phyloP scores from a whole-genome alignment of 2,797 vertebrate species.

The Xenentodon cancila region DNA sequence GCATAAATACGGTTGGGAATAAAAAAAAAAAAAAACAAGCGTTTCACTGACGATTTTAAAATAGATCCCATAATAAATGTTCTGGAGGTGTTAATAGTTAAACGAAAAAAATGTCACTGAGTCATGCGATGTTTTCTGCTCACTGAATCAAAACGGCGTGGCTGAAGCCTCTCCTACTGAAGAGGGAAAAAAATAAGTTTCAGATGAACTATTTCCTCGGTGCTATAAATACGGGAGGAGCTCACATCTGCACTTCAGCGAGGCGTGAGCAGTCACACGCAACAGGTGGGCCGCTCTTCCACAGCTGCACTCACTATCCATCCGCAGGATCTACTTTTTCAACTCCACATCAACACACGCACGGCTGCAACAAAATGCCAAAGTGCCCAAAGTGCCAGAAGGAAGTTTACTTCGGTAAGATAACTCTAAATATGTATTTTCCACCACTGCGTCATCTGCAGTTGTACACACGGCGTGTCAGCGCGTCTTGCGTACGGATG shows the following conservation, averaged over 20 bases:
- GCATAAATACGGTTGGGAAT: no score
- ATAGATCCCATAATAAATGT: no score
- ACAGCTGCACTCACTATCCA: slow-evolving; percentile 14
- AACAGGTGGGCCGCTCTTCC: slow-evolving; percentile 59
- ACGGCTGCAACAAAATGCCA: slow-evolving; percentile 83
- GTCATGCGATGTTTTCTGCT: slow-evolving; percentile 5
- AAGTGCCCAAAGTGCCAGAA: slow-evolving; percentile 95
- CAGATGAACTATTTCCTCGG: slow-evolving; percentile 60
- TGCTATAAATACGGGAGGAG: slow-evolving; percentile 66
- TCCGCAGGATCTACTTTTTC: slow-evolving; percentile 22
- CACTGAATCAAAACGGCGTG: slow-evolving; percentile 7
- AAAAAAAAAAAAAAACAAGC: not conserved
- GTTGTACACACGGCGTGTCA: not conserved
- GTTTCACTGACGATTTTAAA: no score
- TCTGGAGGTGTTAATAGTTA: no score
- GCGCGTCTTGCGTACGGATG: not conserved
- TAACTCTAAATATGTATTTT: not conserved
- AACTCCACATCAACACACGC: not conserved
- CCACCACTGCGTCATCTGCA: not conserved
- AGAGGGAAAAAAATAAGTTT: slow-evolving; percentile 15
- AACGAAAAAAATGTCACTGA: not conserved
- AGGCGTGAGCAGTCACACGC: slow-evolving; percentile 54
- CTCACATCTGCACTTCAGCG: slow-evolving; percentile 49
- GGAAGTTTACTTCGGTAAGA: slow-evolving; percentile 97
- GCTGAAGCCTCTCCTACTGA: slow-evolving; percentile 67